phyloP scores from a whole-genome alignment of 2,797 vertebrate species.

The Typhlichthys subterraneus region DNA sequence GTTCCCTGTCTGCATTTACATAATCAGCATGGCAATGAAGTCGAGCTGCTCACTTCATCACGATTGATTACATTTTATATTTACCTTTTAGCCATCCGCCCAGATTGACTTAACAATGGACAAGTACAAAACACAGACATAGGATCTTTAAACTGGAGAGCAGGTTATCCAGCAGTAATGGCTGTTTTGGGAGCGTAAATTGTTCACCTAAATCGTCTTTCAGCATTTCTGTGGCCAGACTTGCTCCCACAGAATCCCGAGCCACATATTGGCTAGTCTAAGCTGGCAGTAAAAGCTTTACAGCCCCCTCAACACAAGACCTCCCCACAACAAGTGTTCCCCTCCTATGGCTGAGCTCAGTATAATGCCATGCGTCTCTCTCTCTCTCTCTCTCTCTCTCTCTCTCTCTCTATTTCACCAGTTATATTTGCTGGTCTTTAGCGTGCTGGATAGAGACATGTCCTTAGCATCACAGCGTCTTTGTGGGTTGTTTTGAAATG shows the following conservation, averaged over 20 bases:
- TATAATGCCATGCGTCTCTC: slow-evolving; percentile 40
- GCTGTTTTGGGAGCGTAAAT: too few species aligned
- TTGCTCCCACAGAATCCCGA: slow-evolving; percentile 22
- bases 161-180: too few species aligned
- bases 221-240: slow-evolving; percentile 8
- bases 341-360: slow-evolving; percentile 17
- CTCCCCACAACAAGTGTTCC: slow-evolving; percentile 36
- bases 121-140: too few species aligned
- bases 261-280: slow-evolving; percentile 29
- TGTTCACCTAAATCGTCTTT: too few species aligned
- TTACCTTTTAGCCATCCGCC: slow-evolving; percentile 22
- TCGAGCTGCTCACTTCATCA: slow-evolving; percentile 22
- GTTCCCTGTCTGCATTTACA: slow-evolving; percentile 25
- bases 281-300: slow-evolving; percentile 48
- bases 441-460: slow-evolving; percentile 27
- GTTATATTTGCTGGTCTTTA: slow-evolving; percentile 31
- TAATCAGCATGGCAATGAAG: slow-evolving; percentile 23
- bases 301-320: slow-evolving; percentile 39
- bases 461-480: slow-evolving; percentile 26
- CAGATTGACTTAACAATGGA: slow-evolving; percentile 15
- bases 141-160: too few species aligned
- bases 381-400: neutral
- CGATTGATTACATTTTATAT: slow-evolving; percentile 10
- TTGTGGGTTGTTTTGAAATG: slow-evolving; percentile 14
- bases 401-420: too few species aligned